phyloP scores from a whole-genome alignment of 37 sponge, comb jelly and placozoan genomes.

The Ephydatia muelleri region DNA sequence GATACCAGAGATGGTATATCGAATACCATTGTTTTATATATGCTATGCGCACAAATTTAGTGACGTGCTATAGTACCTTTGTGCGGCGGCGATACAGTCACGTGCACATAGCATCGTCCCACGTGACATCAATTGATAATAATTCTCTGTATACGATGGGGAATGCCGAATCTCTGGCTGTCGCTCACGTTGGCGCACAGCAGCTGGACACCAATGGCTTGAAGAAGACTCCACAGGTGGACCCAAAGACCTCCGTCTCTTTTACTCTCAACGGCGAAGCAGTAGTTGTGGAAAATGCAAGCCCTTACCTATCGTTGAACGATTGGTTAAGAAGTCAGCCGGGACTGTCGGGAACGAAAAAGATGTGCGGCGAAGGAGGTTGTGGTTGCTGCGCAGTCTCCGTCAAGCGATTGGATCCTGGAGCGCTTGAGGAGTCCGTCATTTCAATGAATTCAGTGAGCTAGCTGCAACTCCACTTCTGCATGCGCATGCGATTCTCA shows the following conservation, averaged over 20 bases:
- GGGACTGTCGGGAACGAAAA: conserved; percentile 73
- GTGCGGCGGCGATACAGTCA: too few relatives aligned
- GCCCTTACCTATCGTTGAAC: conserved; percentile 54
- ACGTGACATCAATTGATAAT: too few relatives aligned
- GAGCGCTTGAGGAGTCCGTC: conserved; percentile 31
- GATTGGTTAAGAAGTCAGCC: conserved; percentile 72
- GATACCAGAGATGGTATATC: too few relatives aligned
- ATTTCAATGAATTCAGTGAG: conserved; percentile 79
- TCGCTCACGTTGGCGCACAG: background rate
- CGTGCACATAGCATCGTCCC: too few relatives aligned
- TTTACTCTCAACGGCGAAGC: conserved; percentile 53
- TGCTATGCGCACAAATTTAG: too few relatives aligned
- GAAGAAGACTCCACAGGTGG: background rate
- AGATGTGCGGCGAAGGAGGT: conserved; percentile 85
- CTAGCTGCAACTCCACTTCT: too few relatives aligned
- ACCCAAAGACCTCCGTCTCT: conserved; percentile 54
- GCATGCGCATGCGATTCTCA: background rate
- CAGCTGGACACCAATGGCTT: background rate
- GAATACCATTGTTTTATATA: too few relatives aligned
- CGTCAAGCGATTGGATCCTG: conserved; percentile 18
- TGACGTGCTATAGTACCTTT: too few relatives aligned
- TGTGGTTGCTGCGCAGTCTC: conserved; percentile 80
- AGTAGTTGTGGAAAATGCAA: conserved; percentile 29
- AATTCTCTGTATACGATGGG: conserved; percentile 21
- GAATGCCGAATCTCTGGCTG: conserved; percentile 1